Conservation (phyloP, 2,888 invertebrate genomes). For the Xestia xanthographa region DNA sequence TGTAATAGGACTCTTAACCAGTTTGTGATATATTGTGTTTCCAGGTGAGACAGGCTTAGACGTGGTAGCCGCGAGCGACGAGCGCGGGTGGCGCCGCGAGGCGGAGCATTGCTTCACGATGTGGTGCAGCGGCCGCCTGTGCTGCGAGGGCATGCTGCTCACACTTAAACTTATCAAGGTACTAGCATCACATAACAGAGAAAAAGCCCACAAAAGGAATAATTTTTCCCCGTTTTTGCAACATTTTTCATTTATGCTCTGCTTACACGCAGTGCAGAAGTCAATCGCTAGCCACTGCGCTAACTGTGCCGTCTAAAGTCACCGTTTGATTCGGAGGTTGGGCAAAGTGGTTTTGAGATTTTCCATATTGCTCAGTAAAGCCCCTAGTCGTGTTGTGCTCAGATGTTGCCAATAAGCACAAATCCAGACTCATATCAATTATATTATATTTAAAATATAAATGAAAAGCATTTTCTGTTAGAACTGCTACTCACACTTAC, state of each 20-base stretch:
- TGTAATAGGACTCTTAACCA: too few relatives aligned
- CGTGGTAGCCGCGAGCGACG: constrained; percentile 92
- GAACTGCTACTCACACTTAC: too few relatives aligned
- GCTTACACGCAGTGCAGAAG: too few relatives aligned
- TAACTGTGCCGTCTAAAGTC: too few relatives aligned
- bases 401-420: neutral
- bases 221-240: too few relatives aligned
- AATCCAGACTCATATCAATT: neutral
- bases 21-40: neutral
- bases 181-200: too few relatives aligned
- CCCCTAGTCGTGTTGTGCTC: neutral
- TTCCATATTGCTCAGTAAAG: neutral
- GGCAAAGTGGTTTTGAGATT: neutral
- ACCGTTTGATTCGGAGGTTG: neutral
- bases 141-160: constrained; percentile 99
- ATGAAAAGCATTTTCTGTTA: too few relatives aligned
- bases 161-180: constrained; percentile 97
- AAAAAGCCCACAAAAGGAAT: too few relatives aligned
- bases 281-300: too few relatives aligned
- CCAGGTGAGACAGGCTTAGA: constrained; percentile 92
- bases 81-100: constrained; percentile 95
- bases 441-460: too few relatives aligned
- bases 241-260: too few relatives aligned
- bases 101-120: constrained; percentile 98
- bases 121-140: constrained; percentile 98